Evolutionary conservation across 2,797 vertebrate genomes (phyloP).

Genomic region (Oophaga sylvatica): DNA sequence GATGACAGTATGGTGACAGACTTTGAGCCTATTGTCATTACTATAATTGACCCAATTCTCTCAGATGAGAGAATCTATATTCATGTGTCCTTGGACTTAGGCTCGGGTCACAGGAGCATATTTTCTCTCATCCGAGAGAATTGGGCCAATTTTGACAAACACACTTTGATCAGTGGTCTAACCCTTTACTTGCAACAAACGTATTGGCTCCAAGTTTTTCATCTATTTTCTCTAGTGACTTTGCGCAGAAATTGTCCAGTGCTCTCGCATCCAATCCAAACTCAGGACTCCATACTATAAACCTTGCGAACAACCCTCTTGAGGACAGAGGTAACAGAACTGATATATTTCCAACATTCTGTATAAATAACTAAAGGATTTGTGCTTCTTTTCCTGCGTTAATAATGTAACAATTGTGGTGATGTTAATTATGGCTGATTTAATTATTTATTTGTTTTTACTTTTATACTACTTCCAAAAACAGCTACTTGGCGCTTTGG

Average conservation of each 20-base stretch:
- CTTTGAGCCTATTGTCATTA: too few relatives aligned
- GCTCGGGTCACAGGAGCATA: too few relatives aligned
- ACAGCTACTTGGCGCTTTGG: background rate
- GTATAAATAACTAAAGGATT: conserved; percentile 27
- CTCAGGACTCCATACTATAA: conserved; percentile 93
- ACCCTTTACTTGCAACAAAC: background rate
- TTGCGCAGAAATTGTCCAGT: conserved; percentile 92
- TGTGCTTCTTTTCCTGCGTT: background rate
- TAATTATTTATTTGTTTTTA: conserved; percentile 23
- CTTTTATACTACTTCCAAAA: background rate
- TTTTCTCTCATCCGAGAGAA: too few relatives aligned
- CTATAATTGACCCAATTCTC: too few relatives aligned
- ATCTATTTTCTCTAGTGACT: conserved; percentile 78
- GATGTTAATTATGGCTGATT: conserved; percentile 45
- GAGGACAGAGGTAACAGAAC: conserved; percentile 89
- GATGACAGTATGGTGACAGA: too few relatives aligned
- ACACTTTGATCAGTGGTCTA: background rate
- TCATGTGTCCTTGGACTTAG: too few relatives aligned
- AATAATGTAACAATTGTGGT: conserved; percentile 35
- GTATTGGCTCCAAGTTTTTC: background rate
- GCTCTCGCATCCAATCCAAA: conserved; percentile 87
- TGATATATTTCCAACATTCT: conserved; percentile 36
- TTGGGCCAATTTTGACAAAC: too few relatives aligned
- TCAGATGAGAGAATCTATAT: too few relatives aligned
- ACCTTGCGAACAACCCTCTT: conserved; percentile 93